Percentiles rank a stretch among this genome's conserved stretches.
phyloP scores from a whole-genome alignment of 2,797 vertebrate species.

The Cottoperca gobio region DNA sequence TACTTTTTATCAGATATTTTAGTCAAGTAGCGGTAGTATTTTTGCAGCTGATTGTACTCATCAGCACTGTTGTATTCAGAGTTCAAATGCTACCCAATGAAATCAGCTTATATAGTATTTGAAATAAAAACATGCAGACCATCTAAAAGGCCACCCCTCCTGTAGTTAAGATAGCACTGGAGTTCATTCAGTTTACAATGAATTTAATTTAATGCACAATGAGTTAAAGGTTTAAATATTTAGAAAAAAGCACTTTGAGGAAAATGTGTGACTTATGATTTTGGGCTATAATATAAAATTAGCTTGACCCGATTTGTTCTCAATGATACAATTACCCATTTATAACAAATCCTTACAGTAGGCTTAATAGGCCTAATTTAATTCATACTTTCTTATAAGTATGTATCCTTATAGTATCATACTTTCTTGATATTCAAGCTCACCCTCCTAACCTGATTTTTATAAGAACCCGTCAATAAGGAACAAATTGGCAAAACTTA shows the following conservation, averaged over 20 bases:
- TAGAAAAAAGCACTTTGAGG: background rate
- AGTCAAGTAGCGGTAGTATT: too few relatives aligned
- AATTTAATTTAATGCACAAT: background rate
- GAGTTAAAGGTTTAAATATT: background rate
- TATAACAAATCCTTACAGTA: background rate
- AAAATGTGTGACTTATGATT: background rate
- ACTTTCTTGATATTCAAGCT: background rate
- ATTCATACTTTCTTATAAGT: background rate
- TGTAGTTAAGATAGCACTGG: background rate
- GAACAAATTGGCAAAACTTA: conserved; percentile 43
- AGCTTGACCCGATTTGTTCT: background rate
- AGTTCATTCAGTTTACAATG: background rate
- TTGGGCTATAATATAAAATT: background rate
- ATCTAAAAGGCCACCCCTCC: too few relatives aligned
- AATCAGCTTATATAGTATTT: background rate
- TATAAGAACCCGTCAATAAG: background rate
- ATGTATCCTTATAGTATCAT: too few relatives aligned
- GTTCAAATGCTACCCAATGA: background rate
- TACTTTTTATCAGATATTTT: too few relatives aligned
- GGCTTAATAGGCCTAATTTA: too few relatives aligned
- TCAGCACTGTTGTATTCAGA: background rate
- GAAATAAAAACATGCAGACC: too few relatives aligned
- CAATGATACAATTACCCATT: background rate
- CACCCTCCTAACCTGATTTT: background rate
- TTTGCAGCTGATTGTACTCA: too few relatives aligned